Evolutionary conservation across 2,113 vertebrate species (phyloP).

Genomic region (Zootoca vivipara): DNA sequence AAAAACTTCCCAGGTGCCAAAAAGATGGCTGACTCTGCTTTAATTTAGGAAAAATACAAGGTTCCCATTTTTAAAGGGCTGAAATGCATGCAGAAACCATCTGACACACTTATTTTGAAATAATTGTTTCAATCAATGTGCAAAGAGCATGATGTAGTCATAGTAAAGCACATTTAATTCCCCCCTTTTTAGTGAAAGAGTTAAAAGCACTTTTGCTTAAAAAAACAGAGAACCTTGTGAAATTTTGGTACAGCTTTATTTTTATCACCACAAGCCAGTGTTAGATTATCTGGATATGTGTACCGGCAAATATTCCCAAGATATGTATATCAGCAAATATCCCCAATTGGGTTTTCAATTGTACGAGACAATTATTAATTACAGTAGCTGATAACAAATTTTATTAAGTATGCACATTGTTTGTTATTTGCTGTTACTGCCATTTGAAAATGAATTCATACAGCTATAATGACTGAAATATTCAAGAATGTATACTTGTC

Average conservation of each 20-base stretch:
- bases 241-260: not conserved
- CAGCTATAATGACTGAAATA: not conserved
- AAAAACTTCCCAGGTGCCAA: not conserved
- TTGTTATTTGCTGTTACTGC: not conserved
- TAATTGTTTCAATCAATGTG: not conserved
- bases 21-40: not conserved
- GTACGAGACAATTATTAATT: not conserved
- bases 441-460: not conserved
- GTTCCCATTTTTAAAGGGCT: not conserved
- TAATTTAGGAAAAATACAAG: not conserved
- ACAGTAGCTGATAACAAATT: no score
- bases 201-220: not conserved
- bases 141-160: not conserved
- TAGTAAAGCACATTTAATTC: not conserved
- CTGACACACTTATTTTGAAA: no score
- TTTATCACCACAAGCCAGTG: not conserved
- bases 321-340: not conserved
- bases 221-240: not conserved
- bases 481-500: not conserved
- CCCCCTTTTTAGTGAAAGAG: no score
- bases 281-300: not conserved
- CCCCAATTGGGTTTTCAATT: not conserved
- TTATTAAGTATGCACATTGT: not conserved
- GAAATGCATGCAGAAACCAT: not conserved
- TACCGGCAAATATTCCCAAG: not conserved